Percentiles rank a stretch among this genome's conserved stretches.
Conservation (phyloP, 1,140 invertebrate species). For the Parasteatoda tepidariorum region DNA sequence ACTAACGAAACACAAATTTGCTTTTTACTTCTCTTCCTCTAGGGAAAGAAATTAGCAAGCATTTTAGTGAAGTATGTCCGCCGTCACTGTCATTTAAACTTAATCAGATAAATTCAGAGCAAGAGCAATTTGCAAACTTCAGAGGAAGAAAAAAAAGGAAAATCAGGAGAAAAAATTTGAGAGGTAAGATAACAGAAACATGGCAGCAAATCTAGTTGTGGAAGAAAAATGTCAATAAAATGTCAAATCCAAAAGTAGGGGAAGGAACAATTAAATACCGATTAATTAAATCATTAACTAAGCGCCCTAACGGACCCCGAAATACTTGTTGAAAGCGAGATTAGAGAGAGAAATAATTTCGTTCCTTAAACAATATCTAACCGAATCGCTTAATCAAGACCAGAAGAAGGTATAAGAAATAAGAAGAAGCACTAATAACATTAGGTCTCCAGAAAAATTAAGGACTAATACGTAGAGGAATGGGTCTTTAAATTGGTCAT, state of each 20-base stretch:
- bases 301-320: background rate
- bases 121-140: background rate
- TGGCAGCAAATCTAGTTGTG: background rate
- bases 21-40: no score
- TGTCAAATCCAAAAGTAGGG: background rate
- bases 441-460: slow-evolving; percentile 42
- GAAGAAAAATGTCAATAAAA: slow-evolving; percentile 1
- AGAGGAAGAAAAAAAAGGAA: background rate
- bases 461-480: slow-evolving; percentile 40
- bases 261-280: slow-evolving; percentile 13
- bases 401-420: background rate
- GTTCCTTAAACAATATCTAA: slow-evolving; percentile 26
- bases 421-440: slow-evolving; percentile 8
- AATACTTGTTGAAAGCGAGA: slow-evolving; percentile 20
- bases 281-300: slow-evolving; percentile 20
- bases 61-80: no score
- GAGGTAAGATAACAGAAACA: background rate
- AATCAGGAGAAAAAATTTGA: background rate
- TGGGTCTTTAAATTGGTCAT: slow-evolving; percentile 45
- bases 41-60: no score
- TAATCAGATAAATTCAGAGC: background rate
- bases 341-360: background rate
- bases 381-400: slow-evolving; percentile 24
- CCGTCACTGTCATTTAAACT: background rate
- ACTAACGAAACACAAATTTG: no score